phyloP scores from a whole-genome alignment of 92 coral and sea anemone genomes.

The Bergia sp. region DNA sequence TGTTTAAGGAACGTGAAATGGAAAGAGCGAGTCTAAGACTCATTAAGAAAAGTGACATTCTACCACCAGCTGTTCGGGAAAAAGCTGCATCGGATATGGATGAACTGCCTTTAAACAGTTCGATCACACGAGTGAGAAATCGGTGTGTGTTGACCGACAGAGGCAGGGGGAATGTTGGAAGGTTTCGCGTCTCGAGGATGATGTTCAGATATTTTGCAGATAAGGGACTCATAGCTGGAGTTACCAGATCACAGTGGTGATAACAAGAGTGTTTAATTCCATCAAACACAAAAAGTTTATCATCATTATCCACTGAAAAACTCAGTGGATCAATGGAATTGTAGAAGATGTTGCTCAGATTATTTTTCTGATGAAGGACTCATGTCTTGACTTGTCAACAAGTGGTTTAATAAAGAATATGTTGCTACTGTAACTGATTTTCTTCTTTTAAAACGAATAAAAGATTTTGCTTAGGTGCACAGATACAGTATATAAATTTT shows the following conservation, averaged over 20 bases:
- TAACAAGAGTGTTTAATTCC: neutral
- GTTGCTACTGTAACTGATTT: no score
- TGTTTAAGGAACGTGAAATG: constrained; percentile 85
- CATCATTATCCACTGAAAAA: neutral
- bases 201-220: constrained; percentile 97
- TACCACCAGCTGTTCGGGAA: constrained; percentile 85
- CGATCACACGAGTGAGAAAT: constrained; percentile 87
- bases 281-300: neutral
- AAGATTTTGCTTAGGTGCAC: no score
- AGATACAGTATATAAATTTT: no score
- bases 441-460: no score
- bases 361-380: no score
- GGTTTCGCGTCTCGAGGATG: constrained; percentile 90
- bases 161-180: constrained; percentile 92
- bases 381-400: no score
- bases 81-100: constrained; percentile 88
- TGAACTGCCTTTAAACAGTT: constrained; percentile 86
- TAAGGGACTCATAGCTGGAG: constrained; percentile 88
- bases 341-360: no score
- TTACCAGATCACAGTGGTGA: constrained; percentile 95
- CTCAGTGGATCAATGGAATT: no score
- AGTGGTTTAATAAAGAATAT: no score
- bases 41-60: constrained; percentile 93
- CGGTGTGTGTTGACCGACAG: constrained; percentile 98
- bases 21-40: constrained; percentile 84